A percentile compares a stretch with the other conserved stretches of the same genome.
These are phyloP conservation scores for Arrhopalites spinosus DNA, from an alignment of 2,888 invertebrate species.

Conservation along the genomic window DNA sequence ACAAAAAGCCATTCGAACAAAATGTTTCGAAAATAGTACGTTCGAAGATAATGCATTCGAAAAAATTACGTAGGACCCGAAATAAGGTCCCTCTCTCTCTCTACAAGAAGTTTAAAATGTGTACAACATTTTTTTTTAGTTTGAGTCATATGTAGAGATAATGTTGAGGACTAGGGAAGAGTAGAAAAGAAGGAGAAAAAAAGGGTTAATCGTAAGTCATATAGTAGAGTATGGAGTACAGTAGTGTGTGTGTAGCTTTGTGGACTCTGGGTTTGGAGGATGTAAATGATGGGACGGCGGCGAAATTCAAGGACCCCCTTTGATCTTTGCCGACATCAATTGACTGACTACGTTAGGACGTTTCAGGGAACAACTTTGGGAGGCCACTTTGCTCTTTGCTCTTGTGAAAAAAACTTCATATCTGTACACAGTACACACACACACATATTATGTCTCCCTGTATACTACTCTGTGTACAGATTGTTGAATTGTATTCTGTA, in stretches of 20 bases:
- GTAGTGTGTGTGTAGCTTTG: conserved; percentile 5
- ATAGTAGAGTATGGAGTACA: neutral
- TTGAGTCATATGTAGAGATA: neutral
- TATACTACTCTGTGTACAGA: neutral
- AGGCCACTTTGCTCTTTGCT: conserved; percentile 32
- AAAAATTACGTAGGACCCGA: too few relatives aligned
- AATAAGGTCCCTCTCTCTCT: too few relatives aligned
- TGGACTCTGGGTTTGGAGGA: conserved; percentile 29
- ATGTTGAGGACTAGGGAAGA: neutral
- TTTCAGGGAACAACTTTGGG: conserved; percentile 39
- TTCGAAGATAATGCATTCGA: too few relatives aligned
- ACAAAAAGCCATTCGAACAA: too few relatives aligned
- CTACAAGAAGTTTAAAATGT: neutral
- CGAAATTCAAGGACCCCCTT: conserved; percentile 55
- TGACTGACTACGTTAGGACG: conserved; percentile 49
- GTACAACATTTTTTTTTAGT: too few relatives aligned
- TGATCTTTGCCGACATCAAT: conserved; percentile 56
- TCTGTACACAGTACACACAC: conserved; percentile 10
- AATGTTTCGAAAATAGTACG: too few relatives aligned
- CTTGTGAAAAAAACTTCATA: conserved; percentile 7
- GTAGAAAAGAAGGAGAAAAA: neutral
- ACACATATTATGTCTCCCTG: conserved; percentile 4
- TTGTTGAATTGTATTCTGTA: neutral
- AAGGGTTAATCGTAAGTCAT: neutral
- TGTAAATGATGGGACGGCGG: conserved; percentile 54